Conservation (phyloP, 2,797 vertebrate genomes). For the Denticeps clupeoides region DNA sequence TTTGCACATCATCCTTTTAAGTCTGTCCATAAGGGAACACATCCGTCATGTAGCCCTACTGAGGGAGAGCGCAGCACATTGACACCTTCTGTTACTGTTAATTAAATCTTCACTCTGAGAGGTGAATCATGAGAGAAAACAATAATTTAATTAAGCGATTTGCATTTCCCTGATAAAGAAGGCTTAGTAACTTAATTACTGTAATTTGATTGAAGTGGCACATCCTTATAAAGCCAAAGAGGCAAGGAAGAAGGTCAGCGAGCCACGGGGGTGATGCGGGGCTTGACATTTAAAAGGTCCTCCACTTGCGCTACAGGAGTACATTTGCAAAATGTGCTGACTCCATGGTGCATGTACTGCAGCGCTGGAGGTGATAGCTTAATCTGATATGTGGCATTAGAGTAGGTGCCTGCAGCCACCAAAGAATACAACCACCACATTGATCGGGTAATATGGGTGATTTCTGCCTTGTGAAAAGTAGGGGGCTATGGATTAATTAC, state of each 20-base stretch:
- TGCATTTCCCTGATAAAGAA: conserved; percentile 31
- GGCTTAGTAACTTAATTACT: conserved; percentile 29
- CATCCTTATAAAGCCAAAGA: conserved; percentile 22
- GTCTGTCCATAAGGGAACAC: conserved; percentile 1
- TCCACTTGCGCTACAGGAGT: no score
- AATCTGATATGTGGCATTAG: no score
- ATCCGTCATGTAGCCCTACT: conserved; percentile 18
- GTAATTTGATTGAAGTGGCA: conserved; percentile 34
- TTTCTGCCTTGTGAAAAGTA: no score
- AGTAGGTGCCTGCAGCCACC: no score
- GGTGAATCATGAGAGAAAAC: conserved; percentile 22
- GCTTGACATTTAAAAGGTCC: neutral
- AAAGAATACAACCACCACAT: no score
- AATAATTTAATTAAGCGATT: conserved; percentile 39
- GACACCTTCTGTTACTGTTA: conserved; percentile 27
- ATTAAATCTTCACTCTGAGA: conserved; percentile 30
- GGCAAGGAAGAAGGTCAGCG: conserved; percentile 9
- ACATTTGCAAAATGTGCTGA: no score
- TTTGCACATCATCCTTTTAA: no score
- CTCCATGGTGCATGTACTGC: no score
- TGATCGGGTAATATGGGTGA: no score
- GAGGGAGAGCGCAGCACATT: conserved; percentile 12
- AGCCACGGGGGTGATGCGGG: conserved; percentile 8
- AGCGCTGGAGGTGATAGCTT: no score
- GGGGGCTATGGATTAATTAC: no score